phyloP scores from a whole-genome alignment of 2,113 vertebrate genomes.

The Neodon shergylaensis region DNA sequence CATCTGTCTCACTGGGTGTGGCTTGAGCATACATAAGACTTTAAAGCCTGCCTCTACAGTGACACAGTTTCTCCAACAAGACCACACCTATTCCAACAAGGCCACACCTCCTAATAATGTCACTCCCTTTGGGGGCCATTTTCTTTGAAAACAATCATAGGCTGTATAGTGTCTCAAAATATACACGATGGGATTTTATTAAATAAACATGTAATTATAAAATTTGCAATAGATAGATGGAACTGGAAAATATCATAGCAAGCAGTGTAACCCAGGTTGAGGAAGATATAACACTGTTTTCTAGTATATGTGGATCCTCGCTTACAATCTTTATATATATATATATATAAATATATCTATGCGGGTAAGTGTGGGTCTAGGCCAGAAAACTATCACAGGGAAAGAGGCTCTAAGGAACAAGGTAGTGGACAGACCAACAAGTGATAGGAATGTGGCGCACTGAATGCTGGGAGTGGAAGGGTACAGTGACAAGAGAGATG shows the following conservation, averaged over 20 bases:
- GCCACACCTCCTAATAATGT: background rate
- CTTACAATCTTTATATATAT: background rate
- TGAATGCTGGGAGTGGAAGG: too few relatives aligned
- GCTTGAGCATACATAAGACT: background rate
- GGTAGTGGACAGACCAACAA: too few relatives aligned
- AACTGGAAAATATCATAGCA: background rate
- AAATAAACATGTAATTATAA: background rate
- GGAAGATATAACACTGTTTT: background rate
- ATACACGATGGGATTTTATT: background rate
- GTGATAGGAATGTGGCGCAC: too few relatives aligned
- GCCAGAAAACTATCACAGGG: background rate
- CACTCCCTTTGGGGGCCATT: background rate
- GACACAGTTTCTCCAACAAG: background rate
- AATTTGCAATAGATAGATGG: background rate
- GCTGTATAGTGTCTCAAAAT: background rate
- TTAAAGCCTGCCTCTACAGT: background rate
- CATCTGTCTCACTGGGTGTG: background rate
- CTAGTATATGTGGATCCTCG: background rate
- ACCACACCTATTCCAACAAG: background rate
- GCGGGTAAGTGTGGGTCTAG: background rate
- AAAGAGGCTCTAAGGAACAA: background rate
- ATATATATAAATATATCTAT: background rate
- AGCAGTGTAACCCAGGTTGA: background rate
- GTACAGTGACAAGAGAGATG: background rate
- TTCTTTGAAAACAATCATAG: background rate